Base-by-base conservation (phyloP, 2,797 vertebrate species). In the Ceyx erithaca region DNA sequence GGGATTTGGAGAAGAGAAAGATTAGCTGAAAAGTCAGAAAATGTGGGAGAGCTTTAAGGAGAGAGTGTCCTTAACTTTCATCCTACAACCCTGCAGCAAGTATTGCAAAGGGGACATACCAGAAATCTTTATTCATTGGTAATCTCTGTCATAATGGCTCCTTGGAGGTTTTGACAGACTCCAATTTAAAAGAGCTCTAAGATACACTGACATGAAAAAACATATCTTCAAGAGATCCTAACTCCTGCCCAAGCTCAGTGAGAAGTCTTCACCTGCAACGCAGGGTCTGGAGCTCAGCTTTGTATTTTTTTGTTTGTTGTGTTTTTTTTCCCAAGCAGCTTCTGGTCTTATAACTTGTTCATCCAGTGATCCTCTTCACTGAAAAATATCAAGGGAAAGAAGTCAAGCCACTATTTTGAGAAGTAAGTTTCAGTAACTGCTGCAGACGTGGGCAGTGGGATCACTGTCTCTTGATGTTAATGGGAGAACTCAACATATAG, bases 11-110 rank as follows among this genome's bases (percentile, higher is more conserved):
- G 43, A 75, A 69, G 31, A 82, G 59, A 89, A 83, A 83, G 62
- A 59, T 79, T 90, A 61, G 88, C 57, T 92, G 61, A 87, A 61
- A 92, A 95, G 64, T 81, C 80, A 92, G 63, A 84, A 91, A 87
- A 80, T 43, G 23, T 71, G 31, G 41, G 22, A 92, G 58, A 75
- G 61, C 75, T 92, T 81, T 88, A 79, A 88, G 83, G 57, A 93
- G 61, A 43, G 31, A 40, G 21, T 37, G 71, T 86, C 81, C 86
- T 80, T 85, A 70, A 91, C 88, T 87, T 92, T 94, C 55, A 78
- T 71, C 33, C 46, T 58, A 37, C 31, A 80, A 7, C 75, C 80
- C 87, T 80, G 57, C 46, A 93, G 90, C 83, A 62, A 84, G 15
- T 59, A 59, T 87, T 78, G n/a, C 16, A 18, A 73, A 94, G 25